phyloP scores from a whole-genome alignment of 2,797 vertebrate genomes.

The Anolis apletophallus region DNA sequence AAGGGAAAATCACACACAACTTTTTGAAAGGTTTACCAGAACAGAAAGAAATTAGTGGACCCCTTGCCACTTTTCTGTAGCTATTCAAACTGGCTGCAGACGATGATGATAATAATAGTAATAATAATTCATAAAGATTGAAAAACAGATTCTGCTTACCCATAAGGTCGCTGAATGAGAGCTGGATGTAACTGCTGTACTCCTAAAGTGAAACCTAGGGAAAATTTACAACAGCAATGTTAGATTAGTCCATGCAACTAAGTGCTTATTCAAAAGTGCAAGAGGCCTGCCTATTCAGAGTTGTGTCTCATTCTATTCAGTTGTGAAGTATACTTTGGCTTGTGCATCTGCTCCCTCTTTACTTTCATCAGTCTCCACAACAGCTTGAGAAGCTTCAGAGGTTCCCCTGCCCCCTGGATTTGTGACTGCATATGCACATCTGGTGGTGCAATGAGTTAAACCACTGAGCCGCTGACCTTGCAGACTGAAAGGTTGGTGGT shows the following conservation, averaged over 20 bases:
- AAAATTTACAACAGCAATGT: constrained; percentile 40
- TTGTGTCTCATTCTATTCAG: no score
- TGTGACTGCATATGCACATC: not conserved
- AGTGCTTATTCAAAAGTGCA: not conserved
- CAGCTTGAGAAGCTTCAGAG: not conserved
- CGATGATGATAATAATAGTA: no score
- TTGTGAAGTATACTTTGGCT: not conserved
- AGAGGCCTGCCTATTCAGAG: not conserved
- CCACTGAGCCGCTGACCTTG: no score
- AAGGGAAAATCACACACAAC: constrained; percentile 19
- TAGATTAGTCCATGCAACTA: not conserved
- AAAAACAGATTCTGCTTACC: constrained; percentile 83
- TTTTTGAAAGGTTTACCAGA: constrained; percentile 22
- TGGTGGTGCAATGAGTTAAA: not conserved
- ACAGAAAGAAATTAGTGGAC: constrained; percentile 52
- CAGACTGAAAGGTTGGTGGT: no score
- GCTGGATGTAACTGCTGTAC: constrained; percentile 94
- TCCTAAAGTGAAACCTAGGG: constrained; percentile 90
- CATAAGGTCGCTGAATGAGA: constrained; percentile 94
- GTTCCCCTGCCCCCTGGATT: no score
- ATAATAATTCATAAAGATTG: constrained; percentile 13
- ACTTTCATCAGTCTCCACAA: not conserved
- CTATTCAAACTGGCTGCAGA: constrained; percentile 29
- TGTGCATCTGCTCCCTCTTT: not conserved
- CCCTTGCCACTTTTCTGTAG: constrained; percentile 32